Evolutionary conservation across 1,140 invertebrate genomes (phyloP), one percentile per base, ranked within the genome.

Genomic region (Vanessa tameamea): DNA sequence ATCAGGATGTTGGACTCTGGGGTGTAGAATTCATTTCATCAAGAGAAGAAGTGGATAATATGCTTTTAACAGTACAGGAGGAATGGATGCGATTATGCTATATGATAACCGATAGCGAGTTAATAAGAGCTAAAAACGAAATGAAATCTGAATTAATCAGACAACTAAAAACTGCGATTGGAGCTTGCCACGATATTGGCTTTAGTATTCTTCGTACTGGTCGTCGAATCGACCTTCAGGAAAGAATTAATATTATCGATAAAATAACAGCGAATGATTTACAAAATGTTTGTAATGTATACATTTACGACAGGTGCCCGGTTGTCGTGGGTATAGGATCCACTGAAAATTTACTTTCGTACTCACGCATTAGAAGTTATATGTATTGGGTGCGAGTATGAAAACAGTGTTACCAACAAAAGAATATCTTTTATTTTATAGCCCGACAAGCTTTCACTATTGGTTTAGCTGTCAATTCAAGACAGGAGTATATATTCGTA

Each of bases 121-220:
- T 94, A 13, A 72, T 81, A 20, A 83, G 87, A 20, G 91, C 93
- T 12, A 89, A 92, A 64, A 85, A 85, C 59, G 81, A 87, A 55
- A 76, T 89, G 16, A 93, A 85, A 73, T 84, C 84, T 8, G 83
- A 87, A 47, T 37, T 97, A 88, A 85, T 97, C 9, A 92, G 96
- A 1, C 94, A 96, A 78, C 88, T 96, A 57, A 96, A 97, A 87
- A 96, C 96, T 13, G 94, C 95, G 2, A 96, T 95, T 7, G 94
- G 95, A 2, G 94, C 97, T 65, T 97, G 96, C 92, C 96, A 97
- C 87, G 96, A 97, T 82, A 96, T 97, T 82, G 97, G 96, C 7
- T 93, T 95, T 76, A 96, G 97, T 92, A 94, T 97, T 88, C 88
- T 98, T 48, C 96, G 95, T 86, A 96, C 96, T 81, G 95, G 95